Base-by-base conservation (phyloP, 2,888 invertebrate species). In the Marasmarcha lunaedactyla region DNA sequence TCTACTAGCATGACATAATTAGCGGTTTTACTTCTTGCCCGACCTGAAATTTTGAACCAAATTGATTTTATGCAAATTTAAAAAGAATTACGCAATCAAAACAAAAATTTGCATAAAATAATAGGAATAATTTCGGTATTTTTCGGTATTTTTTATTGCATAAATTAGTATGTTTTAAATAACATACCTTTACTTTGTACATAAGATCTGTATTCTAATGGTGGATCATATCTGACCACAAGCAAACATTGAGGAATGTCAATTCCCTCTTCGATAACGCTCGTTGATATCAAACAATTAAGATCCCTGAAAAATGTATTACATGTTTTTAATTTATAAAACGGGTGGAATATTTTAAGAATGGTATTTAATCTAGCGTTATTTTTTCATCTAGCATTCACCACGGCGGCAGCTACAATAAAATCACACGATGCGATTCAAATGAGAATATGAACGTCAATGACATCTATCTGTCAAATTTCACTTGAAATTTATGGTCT, bases 181-280 rank as follows among this genome's bases (percentile, higher is more conserved):
- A n/a, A 38, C 35, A 39, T 57, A 52, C 94, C 95, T 86, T 95
- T 95, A 44, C 94, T 92, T 69, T 96, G 95, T 30, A 97, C 87
- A 58, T 96, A 97, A 0, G 93, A 90, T 37, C 93, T 84, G 51
- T 92, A 93, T 52, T 92, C 90, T 38, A 78, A 60, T 0, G 92
- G 86, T 1, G 72, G 60, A 59, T 94, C 93, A 59, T 90, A 93
- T 37, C 91, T 87, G 12, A 96, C 55, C 0, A 97, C 91, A 33
- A 94, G 70, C 45, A 91, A 89, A 60, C 97, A 98, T 15, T 87
- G 86, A 1, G 90, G 91, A 15, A 97, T 86, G 67, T 97, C 95
- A 6, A 96, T 87, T 0, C 96, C 96, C 73, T 97, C 97, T 63
- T 97, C 97, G 15, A 97, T 77, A 0, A 97, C 92, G 59, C 90